phyloP scores from a whole-genome alignment of 1,140 invertebrate genomes.

The Sinella curviseta region DNA sequence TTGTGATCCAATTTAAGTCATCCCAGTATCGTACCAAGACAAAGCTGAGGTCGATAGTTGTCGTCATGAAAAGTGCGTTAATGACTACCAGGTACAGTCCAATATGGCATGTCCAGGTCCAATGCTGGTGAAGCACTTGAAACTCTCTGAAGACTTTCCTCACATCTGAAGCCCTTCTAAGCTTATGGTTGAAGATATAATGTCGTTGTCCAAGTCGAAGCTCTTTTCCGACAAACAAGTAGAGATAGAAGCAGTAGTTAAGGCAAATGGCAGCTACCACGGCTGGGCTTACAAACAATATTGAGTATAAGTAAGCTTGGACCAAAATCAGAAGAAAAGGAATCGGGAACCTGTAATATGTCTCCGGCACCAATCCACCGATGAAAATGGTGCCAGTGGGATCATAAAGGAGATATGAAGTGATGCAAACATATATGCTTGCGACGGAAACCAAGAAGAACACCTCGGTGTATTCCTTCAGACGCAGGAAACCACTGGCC shows the following conservation, averaged over 20 bases:
- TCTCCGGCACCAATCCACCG: not conserved
- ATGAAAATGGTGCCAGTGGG: not conserved
- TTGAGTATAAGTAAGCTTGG: not conserved
- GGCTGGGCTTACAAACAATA: not conserved
- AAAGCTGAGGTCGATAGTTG: not conserved
- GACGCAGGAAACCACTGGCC: not conserved
- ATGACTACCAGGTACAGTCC: not conserved
- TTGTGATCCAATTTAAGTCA: not conserved
- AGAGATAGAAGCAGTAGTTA: not conserved
- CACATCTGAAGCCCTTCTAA: not conserved
- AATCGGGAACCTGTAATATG: not conserved
- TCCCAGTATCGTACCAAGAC: not conserved
- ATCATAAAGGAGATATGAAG: not conserved
- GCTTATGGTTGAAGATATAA: not conserved
- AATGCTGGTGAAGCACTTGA: not conserved
- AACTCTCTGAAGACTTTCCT: not conserved
- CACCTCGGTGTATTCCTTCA: not conserved
- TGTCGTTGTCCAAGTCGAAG: not conserved
- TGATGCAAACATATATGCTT: not conserved
- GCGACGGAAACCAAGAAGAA: not conserved
- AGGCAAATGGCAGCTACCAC: not conserved
- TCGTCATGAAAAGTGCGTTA: not conserved
- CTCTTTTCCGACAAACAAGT: not conserved
- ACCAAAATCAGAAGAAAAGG: not conserved
- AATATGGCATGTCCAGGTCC: not conserved